These are phyloP conservation scores for Pheosia tremula DNA, from an alignment of 2,888 invertebrate genomes.

Conservation along the genomic window DNA sequence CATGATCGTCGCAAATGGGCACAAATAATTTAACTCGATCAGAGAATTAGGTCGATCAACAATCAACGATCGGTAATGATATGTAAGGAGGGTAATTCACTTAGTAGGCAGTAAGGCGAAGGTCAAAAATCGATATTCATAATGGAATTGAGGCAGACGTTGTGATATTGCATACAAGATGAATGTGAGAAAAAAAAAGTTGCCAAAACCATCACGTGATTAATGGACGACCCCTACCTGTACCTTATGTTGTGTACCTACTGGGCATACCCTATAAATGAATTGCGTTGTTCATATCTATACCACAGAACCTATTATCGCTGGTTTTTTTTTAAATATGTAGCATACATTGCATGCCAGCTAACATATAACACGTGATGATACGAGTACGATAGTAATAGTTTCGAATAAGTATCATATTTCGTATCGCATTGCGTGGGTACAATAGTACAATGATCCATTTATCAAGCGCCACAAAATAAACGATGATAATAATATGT, in stretches of 20 bases:
- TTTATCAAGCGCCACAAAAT: neutral
- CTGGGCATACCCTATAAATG: neutral
- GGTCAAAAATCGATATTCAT: constrained; percentile 41
- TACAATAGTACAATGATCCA: neutral
- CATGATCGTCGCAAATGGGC: constrained; percentile 17
- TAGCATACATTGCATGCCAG: neutral
- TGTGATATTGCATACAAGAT: neutral
- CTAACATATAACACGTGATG: neutral
- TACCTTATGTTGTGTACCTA: neutral
- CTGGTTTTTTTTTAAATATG: neutral
- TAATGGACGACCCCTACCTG: too few relatives aligned
- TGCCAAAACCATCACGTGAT: too few relatives aligned
- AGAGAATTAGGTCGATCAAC: constrained; percentile 68
- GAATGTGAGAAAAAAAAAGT: too few relatives aligned
- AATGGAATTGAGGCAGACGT: neutral
- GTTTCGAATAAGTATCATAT: neutral
- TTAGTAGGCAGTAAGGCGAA: constrained; percentile 46
- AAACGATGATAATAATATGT: neutral
- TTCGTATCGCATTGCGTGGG: constrained; percentile 1
- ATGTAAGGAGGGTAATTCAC: constrained; percentile 72
- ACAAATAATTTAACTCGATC: constrained; percentile 39
- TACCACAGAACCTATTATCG: neutral
- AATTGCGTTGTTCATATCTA: neutral
- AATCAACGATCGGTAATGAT: constrained; percentile 69
- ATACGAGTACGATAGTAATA: neutral